Evolutionary conservation across 1,140 invertebrate genomes (phyloP).

Genomic region (Procambarus virginalis): DNA sequence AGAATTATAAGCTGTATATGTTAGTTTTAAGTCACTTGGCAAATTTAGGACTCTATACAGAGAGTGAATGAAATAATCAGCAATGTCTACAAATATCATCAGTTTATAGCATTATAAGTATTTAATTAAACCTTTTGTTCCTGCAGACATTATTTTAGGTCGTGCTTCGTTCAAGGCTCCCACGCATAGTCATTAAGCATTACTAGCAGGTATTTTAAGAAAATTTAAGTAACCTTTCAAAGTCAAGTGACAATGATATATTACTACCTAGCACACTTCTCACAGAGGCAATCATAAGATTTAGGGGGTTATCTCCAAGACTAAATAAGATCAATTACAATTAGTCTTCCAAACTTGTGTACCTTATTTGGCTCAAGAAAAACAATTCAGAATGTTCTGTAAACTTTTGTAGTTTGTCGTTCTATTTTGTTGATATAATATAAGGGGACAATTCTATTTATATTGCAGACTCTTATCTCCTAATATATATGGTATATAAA

Average conservation of each 20-base stretch:
- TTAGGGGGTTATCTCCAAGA: background rate
- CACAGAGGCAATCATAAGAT: background rate
- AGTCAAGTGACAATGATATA: background rate
- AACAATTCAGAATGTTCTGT: no score
- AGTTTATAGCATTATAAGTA: background rate
- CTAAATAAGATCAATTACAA: background rate
- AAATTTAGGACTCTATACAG: background rate
- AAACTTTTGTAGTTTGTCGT: no score
- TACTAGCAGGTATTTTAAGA: background rate
- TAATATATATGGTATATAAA: background rate
- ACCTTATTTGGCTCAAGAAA: no score
- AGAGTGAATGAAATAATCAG: background rate
- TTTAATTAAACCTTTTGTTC: background rate
- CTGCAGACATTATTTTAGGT: background rate
- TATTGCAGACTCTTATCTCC: background rate
- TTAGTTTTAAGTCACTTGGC: background rate
- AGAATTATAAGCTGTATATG: background rate
- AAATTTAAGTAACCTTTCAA: background rate
- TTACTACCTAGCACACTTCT: background rate
- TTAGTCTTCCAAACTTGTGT: no score
- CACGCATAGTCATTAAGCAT: background rate
- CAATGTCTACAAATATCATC: background rate
- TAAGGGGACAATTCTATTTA: background rate
- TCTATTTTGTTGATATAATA: no score
- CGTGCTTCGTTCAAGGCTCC: background rate